Conservation (phyloP, 2,797 vertebrate genomes). For the Centroberyx gerrardi region DNA sequence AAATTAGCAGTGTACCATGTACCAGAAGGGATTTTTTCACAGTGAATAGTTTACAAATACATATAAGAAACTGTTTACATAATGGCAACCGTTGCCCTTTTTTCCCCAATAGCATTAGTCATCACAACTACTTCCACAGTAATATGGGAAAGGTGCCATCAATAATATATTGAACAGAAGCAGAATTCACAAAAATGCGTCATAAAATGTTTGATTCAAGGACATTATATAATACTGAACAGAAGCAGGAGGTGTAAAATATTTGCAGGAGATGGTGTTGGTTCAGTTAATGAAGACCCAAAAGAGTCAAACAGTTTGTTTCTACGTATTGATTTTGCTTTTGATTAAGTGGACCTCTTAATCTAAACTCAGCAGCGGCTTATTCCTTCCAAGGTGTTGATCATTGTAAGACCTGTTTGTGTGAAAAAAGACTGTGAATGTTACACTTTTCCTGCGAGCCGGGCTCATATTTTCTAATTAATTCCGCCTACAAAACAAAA, state of each 20-base stretch:
- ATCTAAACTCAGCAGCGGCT: neutral
- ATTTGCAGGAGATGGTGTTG: neutral
- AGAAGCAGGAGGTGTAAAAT: neutral
- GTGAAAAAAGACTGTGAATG: neutral
- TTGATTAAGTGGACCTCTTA: neutral
- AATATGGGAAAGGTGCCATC: too few species aligned
- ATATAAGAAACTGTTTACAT: neutral
- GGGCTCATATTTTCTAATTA: too few species aligned
- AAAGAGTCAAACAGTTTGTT: neutral
- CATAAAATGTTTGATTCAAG: neutral
- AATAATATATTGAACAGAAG: too few species aligned
- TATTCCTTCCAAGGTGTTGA: neutral
- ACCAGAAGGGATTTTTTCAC: too few species aligned
- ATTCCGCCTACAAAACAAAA: too few species aligned
- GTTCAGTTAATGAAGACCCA: slow-evolving; percentile 22
- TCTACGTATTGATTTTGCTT: neutral
- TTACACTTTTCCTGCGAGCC: too few species aligned
- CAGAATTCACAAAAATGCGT: too few species aligned
- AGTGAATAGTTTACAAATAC: too few species aligned
- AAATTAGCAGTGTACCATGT: too few species aligned
- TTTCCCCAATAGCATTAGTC: neutral
- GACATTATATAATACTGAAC: neutral
- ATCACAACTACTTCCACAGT: too few species aligned
- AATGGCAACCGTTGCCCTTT: too few species aligned
- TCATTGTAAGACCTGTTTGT: neutral